Percentiles rank a stretch among this genome's conserved stretches.
These are phyloP conservation scores for Iguana delicatissima DNA, from an alignment of 2,797 vertebrate species.

Conservation along the genomic window DNA sequence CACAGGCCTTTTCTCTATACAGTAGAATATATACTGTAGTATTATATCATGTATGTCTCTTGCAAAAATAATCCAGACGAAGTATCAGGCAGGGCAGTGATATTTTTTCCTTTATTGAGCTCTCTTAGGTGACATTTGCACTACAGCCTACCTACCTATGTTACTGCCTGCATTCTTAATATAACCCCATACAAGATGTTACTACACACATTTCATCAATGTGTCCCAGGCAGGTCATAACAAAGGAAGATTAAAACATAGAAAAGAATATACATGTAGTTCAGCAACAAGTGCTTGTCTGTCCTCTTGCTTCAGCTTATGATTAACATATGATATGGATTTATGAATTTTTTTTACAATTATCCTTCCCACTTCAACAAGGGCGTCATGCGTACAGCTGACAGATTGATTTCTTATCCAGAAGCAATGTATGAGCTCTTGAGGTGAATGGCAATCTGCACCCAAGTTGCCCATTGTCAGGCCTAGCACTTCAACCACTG, in stretches of 20 bases:
- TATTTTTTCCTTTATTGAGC: not conserved
- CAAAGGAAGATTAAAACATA: not conserved
- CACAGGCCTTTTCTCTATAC: no score
- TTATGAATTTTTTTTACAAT: not conserved
- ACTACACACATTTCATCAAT: not conserved
- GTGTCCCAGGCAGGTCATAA: not conserved
- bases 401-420: not conserved
- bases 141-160: not conserved
- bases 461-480: not conserved
- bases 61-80: not conserved
- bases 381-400: not conserved
- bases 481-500: not conserved
- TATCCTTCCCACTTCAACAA: not conserved
- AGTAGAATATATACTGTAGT: not conserved
- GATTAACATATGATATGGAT: not conserved
- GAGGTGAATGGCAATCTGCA: not conserved
- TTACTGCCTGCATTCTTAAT: not conserved
- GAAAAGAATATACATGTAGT: not conserved
- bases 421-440: not conserved
- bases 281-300: no score
- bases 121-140: not conserved
- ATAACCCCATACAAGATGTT: not conserved
- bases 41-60: not conserved
- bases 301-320: not conserved
- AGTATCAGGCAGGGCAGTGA: not conserved